Conservation (phyloP, 2,797 vertebrate genomes). For the Lepus oiostolus region DNA sequence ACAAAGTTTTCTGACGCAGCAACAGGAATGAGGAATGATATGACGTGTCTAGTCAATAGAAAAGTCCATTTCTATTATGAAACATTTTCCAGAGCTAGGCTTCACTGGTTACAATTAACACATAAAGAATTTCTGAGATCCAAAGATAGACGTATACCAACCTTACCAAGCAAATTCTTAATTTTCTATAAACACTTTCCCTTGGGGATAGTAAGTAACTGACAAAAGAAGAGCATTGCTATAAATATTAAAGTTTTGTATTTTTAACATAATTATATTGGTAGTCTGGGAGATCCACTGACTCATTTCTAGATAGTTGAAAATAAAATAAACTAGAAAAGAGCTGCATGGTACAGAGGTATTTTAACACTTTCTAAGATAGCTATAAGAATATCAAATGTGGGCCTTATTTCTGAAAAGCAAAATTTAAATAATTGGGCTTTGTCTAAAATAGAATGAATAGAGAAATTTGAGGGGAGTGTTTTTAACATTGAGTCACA, state of each 20-base stretch:
- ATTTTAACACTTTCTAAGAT: background rate
- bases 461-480: background rate
- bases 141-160: background rate
- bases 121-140: background rate
- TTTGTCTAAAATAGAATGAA: background rate
- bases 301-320: background rate
- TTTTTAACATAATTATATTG: background rate
- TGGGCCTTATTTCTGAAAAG: background rate
- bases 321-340: background rate
- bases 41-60: background rate
- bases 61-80: background rate
- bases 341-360: background rate
- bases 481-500: fast-evolving
- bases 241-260: background rate
- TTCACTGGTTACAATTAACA: background rate
- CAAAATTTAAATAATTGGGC: background rate
- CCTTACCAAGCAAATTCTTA: background rate
- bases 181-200: background rate
- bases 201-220: background rate
- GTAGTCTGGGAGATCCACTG: background rate
- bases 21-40: background rate
- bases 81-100: background rate
- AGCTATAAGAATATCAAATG: background rate
- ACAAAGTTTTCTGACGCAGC: background rate
- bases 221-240: background rate